Conservation (phyloP, 2,113 vertebrate species). For the Actinemys pallida region DNA sequence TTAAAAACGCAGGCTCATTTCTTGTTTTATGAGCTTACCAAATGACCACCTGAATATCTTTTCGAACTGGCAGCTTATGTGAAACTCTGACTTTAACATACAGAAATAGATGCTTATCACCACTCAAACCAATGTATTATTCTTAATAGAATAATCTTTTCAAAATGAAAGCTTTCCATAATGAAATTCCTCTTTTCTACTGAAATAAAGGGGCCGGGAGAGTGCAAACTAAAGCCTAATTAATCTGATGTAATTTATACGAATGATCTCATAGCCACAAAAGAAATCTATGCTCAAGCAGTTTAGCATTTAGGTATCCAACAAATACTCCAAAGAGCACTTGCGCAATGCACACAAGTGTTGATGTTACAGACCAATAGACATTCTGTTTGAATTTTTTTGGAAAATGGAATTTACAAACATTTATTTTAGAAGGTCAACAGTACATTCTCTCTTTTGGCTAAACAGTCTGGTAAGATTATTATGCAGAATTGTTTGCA, state of each 20-base stretch:
- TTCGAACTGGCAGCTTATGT: conserved; percentile 51
- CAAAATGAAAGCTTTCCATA: conserved; percentile 63
- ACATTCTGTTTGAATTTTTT: conserved; percentile 42
- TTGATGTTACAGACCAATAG: conserved; percentile 63
- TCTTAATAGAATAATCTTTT: conserved; percentile 60
- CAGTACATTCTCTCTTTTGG: conserved; percentile 44
- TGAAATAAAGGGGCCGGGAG: conserved; percentile 1
- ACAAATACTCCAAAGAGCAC: conserved; percentile 45
- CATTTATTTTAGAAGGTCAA: conserved; percentile 77
- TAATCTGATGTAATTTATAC: conserved; percentile 51
- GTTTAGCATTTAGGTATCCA: conserved; percentile 39
- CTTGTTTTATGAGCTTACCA: conserved; percentile 34
- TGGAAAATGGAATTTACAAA: conserved; percentile 76
- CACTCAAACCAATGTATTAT: conserved; percentile 34
- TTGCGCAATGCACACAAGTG: conserved; percentile 54
- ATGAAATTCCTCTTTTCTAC: conserved; percentile 46
- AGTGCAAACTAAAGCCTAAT: conserved; percentile 41
- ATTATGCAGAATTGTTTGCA: not conserved
- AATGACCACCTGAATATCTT: conserved; percentile 55
- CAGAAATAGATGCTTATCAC: conserved; percentile 62
- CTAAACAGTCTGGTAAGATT: conserved; percentile 51
- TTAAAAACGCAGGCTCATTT: conserved; percentile 57
- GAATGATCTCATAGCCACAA: conserved; percentile 66
- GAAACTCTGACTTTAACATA: conserved; percentile 55
- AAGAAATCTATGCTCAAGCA: conserved; percentile 55